Percentiles rank a stretch among this genome's conserved stretches.
phyloP scores from a whole-genome alignment of 2,113 vertebrate species.

The Zosterops borbonicus region DNA sequence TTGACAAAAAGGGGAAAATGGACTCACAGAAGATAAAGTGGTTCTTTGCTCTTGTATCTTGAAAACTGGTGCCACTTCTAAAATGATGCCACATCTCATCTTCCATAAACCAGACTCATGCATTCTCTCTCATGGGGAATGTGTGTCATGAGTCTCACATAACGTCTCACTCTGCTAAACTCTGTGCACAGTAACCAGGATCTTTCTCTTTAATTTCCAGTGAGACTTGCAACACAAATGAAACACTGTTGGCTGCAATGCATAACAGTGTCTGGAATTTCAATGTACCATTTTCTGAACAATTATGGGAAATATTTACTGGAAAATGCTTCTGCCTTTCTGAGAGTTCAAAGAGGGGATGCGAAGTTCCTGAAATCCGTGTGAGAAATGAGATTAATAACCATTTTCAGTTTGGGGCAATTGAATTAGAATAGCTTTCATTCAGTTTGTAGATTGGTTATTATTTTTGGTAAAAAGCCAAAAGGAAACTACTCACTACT shows the following conservation, averaged over 20 bases:
- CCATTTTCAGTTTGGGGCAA: background rate
- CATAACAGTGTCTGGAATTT: constrained; percentile 47
- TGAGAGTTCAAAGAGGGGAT: constrained; percentile 61
- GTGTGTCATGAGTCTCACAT: background rate
- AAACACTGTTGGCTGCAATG: constrained; percentile 41
- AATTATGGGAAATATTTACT: constrained; percentile 67
- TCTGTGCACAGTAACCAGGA: constrained; percentile 24
- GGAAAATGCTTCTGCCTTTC: constrained; percentile 54
- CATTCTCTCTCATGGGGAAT: background rate
- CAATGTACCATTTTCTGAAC: constrained; percentile 38
- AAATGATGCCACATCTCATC: background rate
- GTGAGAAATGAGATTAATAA: constrained; percentile 3
- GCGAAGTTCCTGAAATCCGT: constrained; percentile 42
- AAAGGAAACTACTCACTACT: constrained; percentile 7
- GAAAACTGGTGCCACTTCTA: background rate
- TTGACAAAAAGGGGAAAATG: background rate
- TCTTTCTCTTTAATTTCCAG: constrained; percentile 5
- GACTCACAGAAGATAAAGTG: background rate
- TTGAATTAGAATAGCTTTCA: background rate
- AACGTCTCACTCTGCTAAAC: constrained; percentile 16
- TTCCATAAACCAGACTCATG: background rate
- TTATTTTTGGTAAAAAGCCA: background rate
- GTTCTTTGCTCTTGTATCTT: background rate
- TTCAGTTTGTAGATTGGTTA: background rate
- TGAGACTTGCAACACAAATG: constrained; percentile 25